These are phyloP conservation scores for Drosophila austrosaltans DNA, from an alignment of 2,888 invertebrate genomes.

Conservation along the genomic window DNA sequence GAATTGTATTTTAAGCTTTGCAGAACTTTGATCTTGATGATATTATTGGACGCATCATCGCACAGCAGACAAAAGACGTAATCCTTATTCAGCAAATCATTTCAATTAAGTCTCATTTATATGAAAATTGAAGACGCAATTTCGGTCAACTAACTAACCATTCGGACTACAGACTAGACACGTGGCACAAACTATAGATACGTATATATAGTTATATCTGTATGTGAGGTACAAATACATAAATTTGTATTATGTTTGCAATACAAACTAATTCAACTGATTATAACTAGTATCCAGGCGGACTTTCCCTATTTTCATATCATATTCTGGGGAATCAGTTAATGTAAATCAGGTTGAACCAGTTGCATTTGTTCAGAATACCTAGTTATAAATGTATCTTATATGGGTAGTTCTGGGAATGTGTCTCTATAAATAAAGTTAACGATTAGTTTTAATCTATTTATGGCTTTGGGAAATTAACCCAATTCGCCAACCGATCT, in stretches of 20 bases:
- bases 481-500: not conserved
- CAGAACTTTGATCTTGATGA: slow-evolving; percentile 22
- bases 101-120: slow-evolving; percentile 67
- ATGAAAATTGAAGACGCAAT: slow-evolving; percentile 5
- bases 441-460: slow-evolving; percentile 6
- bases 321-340: slow-evolving; percentile 1
- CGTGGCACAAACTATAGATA: slow-evolving; percentile 26
- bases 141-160: slow-evolving; percentile 39
- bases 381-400: not conserved
- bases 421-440: not conserved
- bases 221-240: not conserved
- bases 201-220: not conserved
- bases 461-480: not conserved
- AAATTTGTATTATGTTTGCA: slow-evolving; percentile 5
- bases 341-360: slow-evolving; percentile 8
- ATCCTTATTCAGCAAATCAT: slow-evolving; percentile 57
- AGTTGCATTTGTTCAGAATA: slow-evolving; percentile 5
- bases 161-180: slow-evolving; percentile 27
- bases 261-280: not conserved
- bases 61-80: slow-evolving; percentile 29
- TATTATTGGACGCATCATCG: slow-evolving; percentile 26
- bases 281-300: not conserved
- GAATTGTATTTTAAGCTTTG: slow-evolving; percentile 8
- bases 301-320: not conserved
- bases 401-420: slow-evolving; percentile 4